phyloP scores from a whole-genome alignment of 2,797 vertebrate genomes.

The Sphaeramia orbicularis region DNA sequence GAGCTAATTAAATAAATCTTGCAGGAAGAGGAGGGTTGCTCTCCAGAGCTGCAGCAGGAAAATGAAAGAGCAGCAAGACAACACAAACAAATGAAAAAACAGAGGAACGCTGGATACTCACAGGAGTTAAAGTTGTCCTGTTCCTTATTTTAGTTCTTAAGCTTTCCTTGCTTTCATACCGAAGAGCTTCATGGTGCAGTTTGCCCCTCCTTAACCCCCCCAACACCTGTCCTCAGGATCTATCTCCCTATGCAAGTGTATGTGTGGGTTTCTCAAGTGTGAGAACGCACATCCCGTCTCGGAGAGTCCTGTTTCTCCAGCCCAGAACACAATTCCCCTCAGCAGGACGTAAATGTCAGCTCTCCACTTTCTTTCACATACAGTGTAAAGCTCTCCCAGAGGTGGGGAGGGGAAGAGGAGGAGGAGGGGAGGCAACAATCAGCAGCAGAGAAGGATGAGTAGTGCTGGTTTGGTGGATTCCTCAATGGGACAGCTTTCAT shows the following conservation, averaged over 20 bases:
- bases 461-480: conserved; percentile 52
- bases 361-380: conserved; percentile 54
- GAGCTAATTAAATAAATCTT: conserved; percentile 50
- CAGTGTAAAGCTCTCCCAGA: conserved; percentile 38
- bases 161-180: conserved; percentile 34
- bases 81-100: not conserved
- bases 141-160: conserved; percentile 34
- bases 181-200: conserved; percentile 34
- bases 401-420: conserved; percentile 28
- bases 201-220: conserved; percentile 51
- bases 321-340: conserved; percentile 57
- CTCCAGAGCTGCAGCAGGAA: conserved; percentile 17
- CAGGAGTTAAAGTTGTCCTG: conserved; percentile 39
- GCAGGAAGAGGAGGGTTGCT: conserved; percentile 40
- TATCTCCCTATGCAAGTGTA: conserved; percentile 49
- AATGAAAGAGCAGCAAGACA: conserved; percentile 11
- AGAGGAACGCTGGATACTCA: conserved; percentile 62
- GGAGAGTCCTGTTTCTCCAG: conserved; percentile 43
- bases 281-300: conserved; percentile 46
- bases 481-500: conserved; percentile 60
- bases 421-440: conserved; percentile 21
- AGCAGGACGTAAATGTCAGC: conserved; percentile 67
- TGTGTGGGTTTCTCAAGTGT: conserved; percentile 24
- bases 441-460: conserved; percentile 32
- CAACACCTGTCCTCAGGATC: conserved; percentile 70